Evolutionary conservation across 2,888 invertebrate species (phyloP), one percentile per base, ranked within the genome.

Genomic region (Pyralis farinalis): DNA sequence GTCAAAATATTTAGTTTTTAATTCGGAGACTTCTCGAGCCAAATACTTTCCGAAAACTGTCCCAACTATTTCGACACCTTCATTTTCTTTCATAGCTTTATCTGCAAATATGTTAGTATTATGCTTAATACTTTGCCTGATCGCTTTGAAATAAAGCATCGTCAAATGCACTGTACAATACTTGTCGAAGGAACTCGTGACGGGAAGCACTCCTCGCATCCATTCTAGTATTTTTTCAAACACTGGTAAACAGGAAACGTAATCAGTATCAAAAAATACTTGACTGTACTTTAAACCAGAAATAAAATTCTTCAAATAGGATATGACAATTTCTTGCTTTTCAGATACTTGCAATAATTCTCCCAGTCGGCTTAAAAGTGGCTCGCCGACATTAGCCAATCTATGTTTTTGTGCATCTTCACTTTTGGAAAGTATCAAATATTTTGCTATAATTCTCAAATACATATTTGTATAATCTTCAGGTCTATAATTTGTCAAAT

Each of bases 101-200:
- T 64, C 53, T 3, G 55, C 45, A 29, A 75, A 77, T 5, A 72
- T 34, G 36, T 58, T 58, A 1, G 72, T 62, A 16, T 53, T 52
- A 7, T 65, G 51, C 44, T 62, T 58, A 1, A 63, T 42, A 12
- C 62, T 51, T 30, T 71, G 60, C 27, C 65, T 58, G 5, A 81
- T 52, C 1, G 77, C 51, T 46, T 71, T 77, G 33, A 49, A 72
- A 46, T 69, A 82, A 12, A 76, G 46, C 69, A 77, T 77, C 0
- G 60, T 74, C 9, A 75, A 47, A 48, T 80, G 73, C 33, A 80
- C 44, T 3, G 49, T 37, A 0, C 58, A 60, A 42, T 71, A 75
- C 12, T 37, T 47, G 0, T 49, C 37, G 20, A 80, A 74, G 43
- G 71, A 45, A 40, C 56, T 40, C 25, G 76, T 70, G 0, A 69